phyloP scores from a whole-genome alignment of 2,888 invertebrate genomes.

The Pharmacophagus antenor region DNA sequence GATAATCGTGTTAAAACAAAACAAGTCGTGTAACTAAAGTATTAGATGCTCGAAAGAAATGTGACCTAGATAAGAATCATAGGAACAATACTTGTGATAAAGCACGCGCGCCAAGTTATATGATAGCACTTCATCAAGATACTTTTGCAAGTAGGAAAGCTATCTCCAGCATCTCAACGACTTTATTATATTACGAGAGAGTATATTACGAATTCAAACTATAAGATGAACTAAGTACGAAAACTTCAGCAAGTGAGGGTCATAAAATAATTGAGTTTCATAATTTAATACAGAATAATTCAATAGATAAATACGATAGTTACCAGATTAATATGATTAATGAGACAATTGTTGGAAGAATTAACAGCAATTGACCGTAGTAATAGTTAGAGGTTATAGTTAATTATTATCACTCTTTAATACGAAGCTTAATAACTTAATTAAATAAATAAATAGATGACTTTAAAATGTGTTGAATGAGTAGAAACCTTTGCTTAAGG shows the following conservation, averaged over 20 bases:
- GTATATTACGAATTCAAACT: slow-evolving; percentile 3
- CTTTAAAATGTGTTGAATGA: too few species aligned
- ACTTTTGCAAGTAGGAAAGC: slow-evolving; percentile 10
- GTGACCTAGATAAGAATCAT: slow-evolving; percentile 19
- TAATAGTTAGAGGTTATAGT: too few species aligned
- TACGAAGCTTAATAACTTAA: too few species aligned
- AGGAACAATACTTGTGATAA: slow-evolving; percentile 24
- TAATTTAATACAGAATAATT: background rate
- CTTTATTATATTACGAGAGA: slow-evolving; percentile 2
- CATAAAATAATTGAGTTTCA: background rate
- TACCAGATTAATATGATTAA: too few species aligned
- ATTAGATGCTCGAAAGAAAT: slow-evolving; percentile 5
- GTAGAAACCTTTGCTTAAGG: too few species aligned
- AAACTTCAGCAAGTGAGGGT: background rate
- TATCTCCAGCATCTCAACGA: slow-evolving; percentile 24
- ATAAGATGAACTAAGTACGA: background rate
- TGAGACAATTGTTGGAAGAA: too few species aligned
- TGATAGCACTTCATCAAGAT: slow-evolving; percentile 25
- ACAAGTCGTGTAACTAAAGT: too few species aligned
- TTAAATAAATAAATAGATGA: too few species aligned
- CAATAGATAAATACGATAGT: background rate
- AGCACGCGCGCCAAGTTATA: slow-evolving; percentile 21
- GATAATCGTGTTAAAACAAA: too few species aligned
- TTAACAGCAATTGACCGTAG: too few species aligned
- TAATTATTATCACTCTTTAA: too few species aligned